These are phyloP conservation scores for Naja naja DNA, from an alignment of 2,113 vertebrate genomes.

Conservation along the genomic window DNA sequence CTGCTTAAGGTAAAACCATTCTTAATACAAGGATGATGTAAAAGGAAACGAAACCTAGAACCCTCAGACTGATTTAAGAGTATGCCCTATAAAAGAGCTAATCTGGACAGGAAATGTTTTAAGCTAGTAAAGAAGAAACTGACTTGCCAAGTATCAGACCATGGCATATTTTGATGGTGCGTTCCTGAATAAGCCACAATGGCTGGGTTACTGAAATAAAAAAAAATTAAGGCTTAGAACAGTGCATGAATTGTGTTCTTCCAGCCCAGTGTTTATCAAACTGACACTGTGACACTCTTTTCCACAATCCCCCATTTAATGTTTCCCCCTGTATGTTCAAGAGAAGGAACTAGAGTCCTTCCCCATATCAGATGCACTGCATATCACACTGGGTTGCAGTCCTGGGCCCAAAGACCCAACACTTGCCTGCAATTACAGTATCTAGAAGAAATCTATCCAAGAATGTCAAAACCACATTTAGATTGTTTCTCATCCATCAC, in stretches of 20 bases:
- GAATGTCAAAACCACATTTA: background rate
- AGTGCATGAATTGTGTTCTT: background rate
- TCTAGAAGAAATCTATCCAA: slow-evolving; percentile 12
- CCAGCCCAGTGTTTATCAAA: background rate
- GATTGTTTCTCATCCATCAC: background rate
- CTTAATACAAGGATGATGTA: background rate
- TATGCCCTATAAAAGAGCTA: background rate
- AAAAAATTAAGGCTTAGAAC: background rate
- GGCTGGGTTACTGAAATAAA: background rate
- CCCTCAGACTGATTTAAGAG: background rate
- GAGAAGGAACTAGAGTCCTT: background rate
- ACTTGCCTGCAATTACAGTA: slow-evolving; percentile 48
- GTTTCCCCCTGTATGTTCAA: background rate
- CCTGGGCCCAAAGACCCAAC: too few species aligned
- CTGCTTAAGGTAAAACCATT: background rate
- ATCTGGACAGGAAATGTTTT: background rate
- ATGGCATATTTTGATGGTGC: background rate
- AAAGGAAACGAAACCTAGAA: background rate
- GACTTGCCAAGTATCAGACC: background rate
- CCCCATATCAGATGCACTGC: background rate
- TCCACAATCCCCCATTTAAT: background rate
- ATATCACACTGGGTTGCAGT: background rate
- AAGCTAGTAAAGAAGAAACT: background rate
- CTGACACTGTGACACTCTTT: background rate
- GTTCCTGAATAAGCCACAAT: background rate